phyloP scores from a whole-genome alignment of 2,113 vertebrate genomes.

The Serilophus lunatus region DNA sequence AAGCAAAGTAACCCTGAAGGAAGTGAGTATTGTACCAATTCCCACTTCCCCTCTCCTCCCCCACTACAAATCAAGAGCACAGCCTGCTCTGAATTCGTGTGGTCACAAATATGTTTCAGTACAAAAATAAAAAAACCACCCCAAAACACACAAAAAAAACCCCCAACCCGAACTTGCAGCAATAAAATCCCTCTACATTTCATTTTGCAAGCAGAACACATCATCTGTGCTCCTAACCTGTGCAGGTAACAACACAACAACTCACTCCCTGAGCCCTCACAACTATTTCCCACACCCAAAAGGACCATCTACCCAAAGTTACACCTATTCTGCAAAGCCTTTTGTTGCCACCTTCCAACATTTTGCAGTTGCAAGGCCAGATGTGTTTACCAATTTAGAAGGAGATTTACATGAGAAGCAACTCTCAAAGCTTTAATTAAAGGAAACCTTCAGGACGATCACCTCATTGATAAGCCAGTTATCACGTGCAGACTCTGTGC shows the following conservation, averaged over 20 bases:
- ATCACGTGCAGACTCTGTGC: neutral
- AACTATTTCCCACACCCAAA: neutral
- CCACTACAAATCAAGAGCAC: neutral
- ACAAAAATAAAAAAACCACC: neutral
- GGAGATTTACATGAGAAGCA: neutral
- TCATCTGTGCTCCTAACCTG: neutral
- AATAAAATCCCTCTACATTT: neutral
- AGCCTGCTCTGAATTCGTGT: neutral
- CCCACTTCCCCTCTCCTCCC: constrained; percentile 27
- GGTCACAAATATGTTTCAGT: neutral
- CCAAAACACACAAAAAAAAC: neutral
- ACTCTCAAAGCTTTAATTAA: neutral
- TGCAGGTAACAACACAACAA: neutral
- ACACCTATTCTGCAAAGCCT: neutral
- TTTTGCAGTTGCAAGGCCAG: neutral
- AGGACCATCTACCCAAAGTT: neutral
- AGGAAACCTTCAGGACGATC: neutral
- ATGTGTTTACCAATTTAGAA: neutral
- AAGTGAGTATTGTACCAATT: neutral
- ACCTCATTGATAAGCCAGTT: constrained; percentile 18
- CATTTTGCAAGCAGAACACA: neutral
- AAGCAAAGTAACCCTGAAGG: neutral
- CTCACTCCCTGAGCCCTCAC: neutral
- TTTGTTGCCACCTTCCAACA: neutral
- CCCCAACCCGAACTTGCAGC: neutral